Evolutionary conservation across 64 coral and sea anemone genomes (phyloP), one percentile per base, ranked within the genome.

Genomic region (Stichodactyla mertensii): DNA sequence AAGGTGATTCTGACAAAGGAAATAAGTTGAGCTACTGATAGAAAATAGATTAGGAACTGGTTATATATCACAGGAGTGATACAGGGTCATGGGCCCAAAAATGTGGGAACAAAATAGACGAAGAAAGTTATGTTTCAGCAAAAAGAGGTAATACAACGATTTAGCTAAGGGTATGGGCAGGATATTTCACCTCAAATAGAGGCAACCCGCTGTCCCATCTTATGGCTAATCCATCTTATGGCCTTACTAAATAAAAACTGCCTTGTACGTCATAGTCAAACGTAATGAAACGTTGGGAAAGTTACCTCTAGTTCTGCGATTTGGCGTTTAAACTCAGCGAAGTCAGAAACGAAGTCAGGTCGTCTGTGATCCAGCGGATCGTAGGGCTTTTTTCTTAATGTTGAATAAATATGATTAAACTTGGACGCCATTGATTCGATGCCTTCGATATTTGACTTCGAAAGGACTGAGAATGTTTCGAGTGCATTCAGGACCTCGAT

Each of bases 361-460:
- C 91, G 83, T 36, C 94, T 88, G 77, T 96, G 94, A 31, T 96
- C 94, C 67, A 96, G 59, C 4, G 94, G 91, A 85, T 96, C 94
- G 23, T 96, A 96, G 28, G 94, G 94, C 59, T 96, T 96, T 71
- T 96, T 96, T 78, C 89, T 86, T 18, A 96, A 57, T 0, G 94
- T 86, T 16, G 94, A 92, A 52, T 96, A 96, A 79, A 92, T 90
- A n/a, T 92, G 91, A 24, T 90, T 92, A 62, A 96, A 96, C 86
- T 89, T 87, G 14, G 85, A 90, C 9, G 94, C 79, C 78, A 96
- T 92, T 20, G 79, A 80, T 78, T 96, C 94, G 57, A 96, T 96
- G 14, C 94, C 94, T 85, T 96, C 94, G 83, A 96, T 96, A 88
- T 92, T 96, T 52, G 94, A 96, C 79, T 96, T 89, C 4, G 94